These are phyloP conservation scores for Autographa gamma DNA, from an alignment of 2,888 invertebrate species.

Conservation along the genomic window DNA sequence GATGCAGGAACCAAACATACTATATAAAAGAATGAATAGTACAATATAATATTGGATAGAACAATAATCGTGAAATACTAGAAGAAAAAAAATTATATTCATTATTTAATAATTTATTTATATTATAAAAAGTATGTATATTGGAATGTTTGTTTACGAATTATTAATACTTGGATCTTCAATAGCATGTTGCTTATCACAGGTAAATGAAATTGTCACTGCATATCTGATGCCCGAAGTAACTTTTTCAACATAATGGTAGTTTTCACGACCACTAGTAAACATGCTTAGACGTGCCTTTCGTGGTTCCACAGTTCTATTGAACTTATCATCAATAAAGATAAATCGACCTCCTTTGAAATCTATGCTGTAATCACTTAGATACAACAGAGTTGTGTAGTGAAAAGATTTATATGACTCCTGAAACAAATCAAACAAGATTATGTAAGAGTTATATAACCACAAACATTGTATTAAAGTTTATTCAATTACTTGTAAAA, in stretches of 20 bases:
- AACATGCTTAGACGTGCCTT: slow-evolving; percentile 94
- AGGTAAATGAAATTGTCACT: slow-evolving; percentile 96
- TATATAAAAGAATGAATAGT: too few species aligned
- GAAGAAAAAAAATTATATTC: neutral
- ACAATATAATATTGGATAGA: too few species aligned
- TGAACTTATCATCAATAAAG: slow-evolving; percentile 92
- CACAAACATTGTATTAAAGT: neutral
- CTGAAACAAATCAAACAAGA: slow-evolving; percentile 81
- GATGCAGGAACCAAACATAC: too few species aligned
- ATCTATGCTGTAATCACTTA: slow-evolving; percentile 92
- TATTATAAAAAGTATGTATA: slow-evolving; percentile 27
- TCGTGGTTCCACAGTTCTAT: slow-evolving; percentile 93
- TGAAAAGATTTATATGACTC: slow-evolving; percentile 96
- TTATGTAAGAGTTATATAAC: neutral
- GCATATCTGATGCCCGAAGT: slow-evolving; percentile 93
- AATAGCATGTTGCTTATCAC: slow-evolving; percentile 92
- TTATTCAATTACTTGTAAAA: too few species aligned
- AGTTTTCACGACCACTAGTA: slow-evolving; percentile 96
- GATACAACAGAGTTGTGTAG: slow-evolving; percentile 95
- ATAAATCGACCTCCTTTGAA: slow-evolving; percentile 95
- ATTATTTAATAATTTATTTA: slow-evolving; percentile 15
- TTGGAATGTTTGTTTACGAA: slow-evolving; percentile 60
- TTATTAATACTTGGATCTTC: slow-evolving; percentile 81
- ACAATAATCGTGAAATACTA: neutral
- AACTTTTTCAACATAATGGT: slow-evolving; percentile 94